Evolutionary conservation across 2,797 vertebrate genomes (phyloP).

Genomic region (Melanotaenia trifasciata): DNA sequence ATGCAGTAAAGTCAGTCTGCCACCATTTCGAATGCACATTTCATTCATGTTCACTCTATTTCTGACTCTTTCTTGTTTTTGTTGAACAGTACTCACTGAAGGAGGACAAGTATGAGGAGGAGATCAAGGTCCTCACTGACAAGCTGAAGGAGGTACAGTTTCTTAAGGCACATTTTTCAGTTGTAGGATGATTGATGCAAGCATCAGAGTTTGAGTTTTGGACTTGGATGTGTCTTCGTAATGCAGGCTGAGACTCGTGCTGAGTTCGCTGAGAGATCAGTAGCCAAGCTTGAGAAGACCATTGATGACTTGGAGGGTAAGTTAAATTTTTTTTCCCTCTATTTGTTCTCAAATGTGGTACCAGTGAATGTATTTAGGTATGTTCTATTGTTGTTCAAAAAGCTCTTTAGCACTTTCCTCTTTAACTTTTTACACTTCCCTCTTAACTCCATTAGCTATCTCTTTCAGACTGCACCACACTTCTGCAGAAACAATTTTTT

Average conservation of each 20-base stretch:
- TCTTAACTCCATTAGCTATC: constrained; percentile 9
- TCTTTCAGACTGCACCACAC: constrained; percentile 13
- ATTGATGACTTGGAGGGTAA: constrained; percentile 99
- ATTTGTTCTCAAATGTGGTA: constrained; percentile 2
- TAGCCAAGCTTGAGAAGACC: constrained; percentile 99
- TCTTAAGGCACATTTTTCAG: constrained; percentile 25
- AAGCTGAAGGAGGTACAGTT: constrained; percentile 98
- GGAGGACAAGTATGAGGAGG: constrained; percentile 99
- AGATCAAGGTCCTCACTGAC: constrained; percentile 99
- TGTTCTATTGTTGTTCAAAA: neutral
- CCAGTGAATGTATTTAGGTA: constrained; percentile 17
- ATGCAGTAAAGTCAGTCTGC: neutral
- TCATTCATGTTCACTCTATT: neutral
- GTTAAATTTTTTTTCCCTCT: constrained; percentile 48
- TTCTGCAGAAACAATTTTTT: neutral
- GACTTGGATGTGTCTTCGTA: constrained; percentile 40
- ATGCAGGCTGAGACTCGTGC: constrained; percentile 97
- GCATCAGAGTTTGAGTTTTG: constrained; percentile 7
- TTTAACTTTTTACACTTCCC: constrained; percentile 27
- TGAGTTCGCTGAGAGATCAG: constrained; percentile 98
- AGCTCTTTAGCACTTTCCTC: constrained; percentile 18
- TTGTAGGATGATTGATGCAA: neutral
- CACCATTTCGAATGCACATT: neutral
- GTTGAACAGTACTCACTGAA: constrained; percentile 97
- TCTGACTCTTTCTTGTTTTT: constrained; percentile 59